These are phyloP conservation scores for Gandaritis pyraliata DNA, from an alignment of 2,888 invertebrate genomes.

Conservation along the genomic window DNA sequence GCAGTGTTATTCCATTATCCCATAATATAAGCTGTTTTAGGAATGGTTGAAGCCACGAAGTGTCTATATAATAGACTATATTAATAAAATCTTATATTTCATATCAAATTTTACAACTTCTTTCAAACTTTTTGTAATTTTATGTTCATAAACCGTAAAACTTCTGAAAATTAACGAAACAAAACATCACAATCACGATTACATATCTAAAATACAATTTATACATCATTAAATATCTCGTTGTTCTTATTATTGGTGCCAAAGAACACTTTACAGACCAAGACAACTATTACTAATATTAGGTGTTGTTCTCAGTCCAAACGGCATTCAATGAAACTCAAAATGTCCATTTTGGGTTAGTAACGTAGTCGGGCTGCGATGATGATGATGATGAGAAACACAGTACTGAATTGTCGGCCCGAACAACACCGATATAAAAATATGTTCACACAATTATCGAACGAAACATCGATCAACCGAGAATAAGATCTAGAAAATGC, in stretches of 20 bases:
- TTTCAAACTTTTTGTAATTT: conserved; percentile 15
- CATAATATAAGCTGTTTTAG: conserved; percentile 5
- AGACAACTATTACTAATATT: not conserved
- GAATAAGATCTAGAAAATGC: not conserved
- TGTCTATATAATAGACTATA: not conserved
- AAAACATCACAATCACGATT: conserved; percentile 33
- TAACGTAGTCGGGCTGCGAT: too few species aligned
- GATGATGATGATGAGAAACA: not conserved
- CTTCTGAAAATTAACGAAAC: conserved; percentile 24
- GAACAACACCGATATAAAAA: not conserved
- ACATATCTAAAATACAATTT: conserved; percentile 11
- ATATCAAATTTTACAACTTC: conserved; percentile 16
- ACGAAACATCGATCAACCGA: not conserved
- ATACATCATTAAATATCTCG: conserved; percentile 29
- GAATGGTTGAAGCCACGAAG: conserved; percentile 7
- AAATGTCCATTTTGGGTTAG: not conserved
- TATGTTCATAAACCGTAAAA: conserved; percentile 14
- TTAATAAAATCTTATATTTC: conserved; percentile 18
- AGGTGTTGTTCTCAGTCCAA: not conserved
- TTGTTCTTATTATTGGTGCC: conserved; percentile 30
- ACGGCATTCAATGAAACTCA: conserved; percentile 1
- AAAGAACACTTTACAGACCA: conserved; percentile 17
- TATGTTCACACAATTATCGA: not conserved
- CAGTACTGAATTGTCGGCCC: not conserved
- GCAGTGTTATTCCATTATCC: not conserved